Base-by-base conservation (phyloP, 2,888 invertebrate genomes). In the Arrhopalites spinosus region DNA sequence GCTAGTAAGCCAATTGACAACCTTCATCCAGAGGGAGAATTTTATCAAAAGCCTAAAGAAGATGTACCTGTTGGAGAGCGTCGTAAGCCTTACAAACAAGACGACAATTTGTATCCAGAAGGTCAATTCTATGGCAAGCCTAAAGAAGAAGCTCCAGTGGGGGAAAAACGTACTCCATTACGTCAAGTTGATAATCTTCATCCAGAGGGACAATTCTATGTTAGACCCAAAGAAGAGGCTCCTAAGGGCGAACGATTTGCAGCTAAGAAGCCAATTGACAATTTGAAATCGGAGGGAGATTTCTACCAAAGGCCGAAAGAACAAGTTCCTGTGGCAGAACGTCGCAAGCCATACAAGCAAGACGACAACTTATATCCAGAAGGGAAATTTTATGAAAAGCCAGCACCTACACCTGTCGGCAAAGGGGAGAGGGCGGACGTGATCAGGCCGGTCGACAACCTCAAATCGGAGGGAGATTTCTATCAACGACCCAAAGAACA, bases 401-500 rank as follows among this genome's bases (percentile, higher is more conserved):
- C 76, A 8, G 74, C n/a, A 8, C n/a, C 15, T 1, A 70, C 61
- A 27, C 74, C 67, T 36, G 80, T 64, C 50, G 67, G 70, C 0
- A 78, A 76, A 66, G 81, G 81, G 13, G 82, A 82, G 5, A 53
- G 81, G 13, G 77, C 88, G 3, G 78, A 77, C 17, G 45, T 78
- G 2, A 61, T 27, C 23, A 70, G 20, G 29, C 75, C 75, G 0
- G 67, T 71, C 8, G 90, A 90, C 81, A 90, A 91, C 83, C 83
- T 90, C 0, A 86, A 85, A 74, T 87, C 88, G 0, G 90, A 91
- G 80, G 88, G 91, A 0, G 88, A 89, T 85, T 91, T 91, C 81
- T 89, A 78, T 45, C 84, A 85, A 76, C 86, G 87, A 0, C 84
- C 84, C 63, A 84, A 84, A 0, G 79, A 86, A 67, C 86, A 87